Evolutionary conservation across 2,888 invertebrate species (phyloP), one percentile per base, ranked within the genome.

Genomic region (Plagodis pulveraria): DNA sequence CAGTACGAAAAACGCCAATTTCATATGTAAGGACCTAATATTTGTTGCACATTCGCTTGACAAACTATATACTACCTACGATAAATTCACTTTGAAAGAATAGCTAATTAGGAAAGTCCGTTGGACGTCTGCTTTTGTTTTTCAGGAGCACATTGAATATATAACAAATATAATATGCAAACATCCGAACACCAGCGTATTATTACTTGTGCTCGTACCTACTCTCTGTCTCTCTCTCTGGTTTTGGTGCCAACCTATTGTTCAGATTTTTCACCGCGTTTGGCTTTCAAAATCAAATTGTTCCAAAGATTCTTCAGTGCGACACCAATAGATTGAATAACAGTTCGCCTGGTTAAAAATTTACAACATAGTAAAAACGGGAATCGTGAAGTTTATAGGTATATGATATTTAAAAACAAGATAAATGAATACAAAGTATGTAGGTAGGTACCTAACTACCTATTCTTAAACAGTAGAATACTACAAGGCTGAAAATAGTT

Each of bases 191-290:
- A n/a, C 44, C 48, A 10, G 0, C 42, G 35, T 33, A 32, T 35
- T 10, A 33, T 8, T 45, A 12, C 44, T 58, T 36, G 53, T 45
- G 12, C 44, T 58, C 35, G 49, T 53, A 44, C 49, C 12, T 58
- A 45, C 85, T 87, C 83, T 87, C 85, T 81, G 83, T 81, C 85
- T 87, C 83, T 87, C 85, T 81, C 83, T 81, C 78, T 69, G 71
- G 74, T 78, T 78, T 83, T 77, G 73, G 76, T 70, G 72, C 72
- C 74, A 70, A 72, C 57, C 73, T 70, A 86, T 86, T 89, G 86
- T 86, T 82, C 66, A 49, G 66, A 70, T 76, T 74, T 84, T 81
- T 83, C 77, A 80, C 78, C 70, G 61, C 69, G 69, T 77, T 54
- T 51, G 42, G 53, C 36, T 51, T 46, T 54, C 38, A 44, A 55